A percentile compares a stretch with the other conserved stretches of the same genome.
phyloP scores from a whole-genome alignment of 2,888 invertebrate genomes.

The Autographa pulchrina region DNA sequence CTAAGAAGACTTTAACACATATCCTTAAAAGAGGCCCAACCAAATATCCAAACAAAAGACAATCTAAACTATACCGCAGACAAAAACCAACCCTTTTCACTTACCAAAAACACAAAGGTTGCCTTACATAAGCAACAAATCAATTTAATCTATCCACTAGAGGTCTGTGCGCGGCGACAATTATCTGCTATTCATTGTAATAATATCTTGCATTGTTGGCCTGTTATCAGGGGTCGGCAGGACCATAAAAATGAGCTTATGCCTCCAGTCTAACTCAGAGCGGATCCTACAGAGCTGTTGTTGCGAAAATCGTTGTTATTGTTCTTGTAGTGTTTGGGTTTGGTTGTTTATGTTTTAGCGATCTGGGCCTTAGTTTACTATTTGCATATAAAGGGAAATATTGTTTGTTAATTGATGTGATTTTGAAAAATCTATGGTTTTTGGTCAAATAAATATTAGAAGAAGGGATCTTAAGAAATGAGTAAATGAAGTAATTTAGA shows the following conservation, averaged over 20 bases:
- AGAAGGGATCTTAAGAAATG: too few relatives aligned
- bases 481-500: too few relatives aligned
- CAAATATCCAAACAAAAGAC: too few relatives aligned
- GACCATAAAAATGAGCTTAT: conserved; percentile 89
- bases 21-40: too few relatives aligned
- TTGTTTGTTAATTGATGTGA: too few relatives aligned
- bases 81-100: conserved; percentile 32
- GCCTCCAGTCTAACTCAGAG: conserved; percentile 83
- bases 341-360: neutral
- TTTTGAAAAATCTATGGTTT: too few relatives aligned
- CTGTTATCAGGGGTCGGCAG: conserved; percentile 83
- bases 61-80: too few relatives aligned
- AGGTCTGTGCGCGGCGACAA: conserved; percentile 70
- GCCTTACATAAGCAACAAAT: conserved; percentile 56
- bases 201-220: conserved; percentile 85
- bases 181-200: conserved; percentile 83
- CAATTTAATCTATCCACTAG: conserved; percentile 60
- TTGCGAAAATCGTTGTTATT: conserved; percentile 52
- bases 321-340: conserved; percentile 20
- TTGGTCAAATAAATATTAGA: too few relatives aligned
- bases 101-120: conserved; percentile 17
- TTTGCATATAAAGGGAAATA: neutral
- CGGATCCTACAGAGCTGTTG: conserved; percentile 67
- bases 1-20: too few relatives aligned
- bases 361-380: neutral